phyloP scores from a whole-genome alignment of 2,797 vertebrate genomes.

The Xiphophorus birchmanni region DNA sequence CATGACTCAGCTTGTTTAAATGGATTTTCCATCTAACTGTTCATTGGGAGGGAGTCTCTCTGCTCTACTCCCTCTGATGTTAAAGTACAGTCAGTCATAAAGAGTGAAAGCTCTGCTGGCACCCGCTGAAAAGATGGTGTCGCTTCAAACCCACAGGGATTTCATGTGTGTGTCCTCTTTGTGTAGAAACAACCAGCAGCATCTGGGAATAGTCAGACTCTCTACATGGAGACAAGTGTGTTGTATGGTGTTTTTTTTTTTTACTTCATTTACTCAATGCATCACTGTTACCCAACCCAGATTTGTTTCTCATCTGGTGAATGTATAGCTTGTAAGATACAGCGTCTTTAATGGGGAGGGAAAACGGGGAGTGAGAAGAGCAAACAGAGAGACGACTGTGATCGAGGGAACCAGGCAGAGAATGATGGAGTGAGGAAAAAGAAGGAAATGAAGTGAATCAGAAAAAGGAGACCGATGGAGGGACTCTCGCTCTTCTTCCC shows the following conservation, averaged over 20 bases:
- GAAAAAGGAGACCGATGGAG: conserved; percentile 43
- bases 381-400: conserved; percentile 6
- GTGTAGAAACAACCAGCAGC: conserved; percentile 69
- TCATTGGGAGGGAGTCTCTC: conserved; percentile 69
- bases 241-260: conserved; percentile 69
- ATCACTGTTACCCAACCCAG: conserved; percentile 64
- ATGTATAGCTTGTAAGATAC: conserved; percentile 32
- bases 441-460: conserved; percentile 36
- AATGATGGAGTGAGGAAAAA: conserved; percentile 49
- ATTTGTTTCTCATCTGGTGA: conserved; percentile 22
- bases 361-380: conserved; percentile 27
- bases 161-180: conserved; percentile 76
- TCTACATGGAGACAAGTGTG: conserved; percentile 72
- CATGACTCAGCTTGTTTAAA: conserved; percentile 75
- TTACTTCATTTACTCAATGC: conserved; percentile 72
- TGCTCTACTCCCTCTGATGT: conserved; percentile 70
- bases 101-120: conserved; percentile 70
- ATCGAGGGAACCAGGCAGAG: conserved; percentile 25
- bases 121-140: conserved; percentile 65
- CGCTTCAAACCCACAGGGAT: conserved; percentile 70
- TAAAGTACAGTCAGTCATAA: conserved; percentile 65
- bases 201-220: conserved; percentile 77
- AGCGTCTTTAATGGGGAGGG: conserved; percentile 37
- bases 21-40: conserved; percentile 78
- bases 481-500: conserved; percentile 37